Percentiles rank a stretch among this genome's conserved stretches.
Conservation (phyloP, 2,888 invertebrate genomes). For the Elmis aenea region DNA sequence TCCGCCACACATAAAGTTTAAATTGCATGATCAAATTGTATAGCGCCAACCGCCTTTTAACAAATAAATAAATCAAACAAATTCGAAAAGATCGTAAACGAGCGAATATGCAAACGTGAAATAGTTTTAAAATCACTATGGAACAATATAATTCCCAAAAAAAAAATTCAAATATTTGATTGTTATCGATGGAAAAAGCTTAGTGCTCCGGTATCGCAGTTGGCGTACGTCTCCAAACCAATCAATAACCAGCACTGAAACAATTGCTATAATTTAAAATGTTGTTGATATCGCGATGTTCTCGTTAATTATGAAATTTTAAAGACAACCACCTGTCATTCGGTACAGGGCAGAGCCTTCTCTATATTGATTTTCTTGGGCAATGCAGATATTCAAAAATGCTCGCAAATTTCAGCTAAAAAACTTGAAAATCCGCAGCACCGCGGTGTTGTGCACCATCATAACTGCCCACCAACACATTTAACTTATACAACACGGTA, state of each 20-base stretch:
- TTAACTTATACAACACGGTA: conserved; percentile 21
- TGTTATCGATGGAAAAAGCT: neutral
- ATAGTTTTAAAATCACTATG: no score
- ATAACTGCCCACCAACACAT: no score
- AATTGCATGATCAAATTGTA: no score
- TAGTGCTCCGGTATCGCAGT: no score
- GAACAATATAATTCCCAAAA: no score
- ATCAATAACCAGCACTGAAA: neutral
- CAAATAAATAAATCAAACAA: neutral
- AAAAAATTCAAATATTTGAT: neutral
- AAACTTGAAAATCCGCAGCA: conserved; percentile 5
- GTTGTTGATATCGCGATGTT: conserved; percentile 7
- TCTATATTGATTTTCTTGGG: conserved; percentile 47
- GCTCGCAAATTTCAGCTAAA: conserved; percentile 28
- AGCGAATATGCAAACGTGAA: no score
- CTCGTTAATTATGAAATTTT: conserved; percentile 21
- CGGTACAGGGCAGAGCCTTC: conserved; percentile 41
- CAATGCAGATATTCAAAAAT: conserved; percentile 47
- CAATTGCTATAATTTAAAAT: no score
- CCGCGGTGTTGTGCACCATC: no score
- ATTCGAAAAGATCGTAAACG: neutral
- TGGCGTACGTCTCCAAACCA: no score
- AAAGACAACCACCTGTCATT: conserved; percentile 46
- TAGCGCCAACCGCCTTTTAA: neutral
- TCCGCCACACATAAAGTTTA: no score